phyloP scores from a whole-genome alignment of 2,113 vertebrate species.

The Cairina moschata region DNA sequence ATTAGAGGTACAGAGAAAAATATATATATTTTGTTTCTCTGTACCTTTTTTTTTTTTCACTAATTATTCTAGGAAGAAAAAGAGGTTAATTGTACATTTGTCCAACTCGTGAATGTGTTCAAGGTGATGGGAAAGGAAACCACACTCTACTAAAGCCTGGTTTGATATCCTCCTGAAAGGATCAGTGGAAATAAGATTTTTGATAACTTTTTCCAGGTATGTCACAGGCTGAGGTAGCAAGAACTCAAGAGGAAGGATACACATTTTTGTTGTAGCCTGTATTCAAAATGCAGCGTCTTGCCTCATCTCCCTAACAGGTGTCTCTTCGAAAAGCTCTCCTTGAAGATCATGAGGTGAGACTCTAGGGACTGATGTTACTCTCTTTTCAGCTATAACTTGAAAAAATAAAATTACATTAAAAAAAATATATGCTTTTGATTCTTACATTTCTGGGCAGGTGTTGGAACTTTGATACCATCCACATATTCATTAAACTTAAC shows the following conservation, averaged over 20 bases:
- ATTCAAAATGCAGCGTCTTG: background rate
- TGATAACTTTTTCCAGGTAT: background rate
- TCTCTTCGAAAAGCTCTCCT: background rate
- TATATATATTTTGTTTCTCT: no score
- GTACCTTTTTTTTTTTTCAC: no score
- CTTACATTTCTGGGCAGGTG: background rate
- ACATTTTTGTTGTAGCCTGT: background rate
- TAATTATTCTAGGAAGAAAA: background rate
- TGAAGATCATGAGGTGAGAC: background rate
- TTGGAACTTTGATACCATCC: background rate
- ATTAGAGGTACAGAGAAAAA: background rate
- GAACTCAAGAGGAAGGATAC: background rate
- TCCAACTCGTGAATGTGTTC: background rate
- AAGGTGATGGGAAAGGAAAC: background rate
- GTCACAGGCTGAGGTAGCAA: background rate
- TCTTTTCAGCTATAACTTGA: background rate
- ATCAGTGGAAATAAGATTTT: background rate
- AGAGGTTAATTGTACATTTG: background rate
- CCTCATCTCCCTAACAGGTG: rapidly evolving
- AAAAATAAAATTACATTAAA: background rate
- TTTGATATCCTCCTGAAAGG: background rate
- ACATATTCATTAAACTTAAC: background rate
- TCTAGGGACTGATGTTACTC: background rate
- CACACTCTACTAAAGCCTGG: background rate
- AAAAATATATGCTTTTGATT: background rate